Base-by-base conservation (phyloP, 2,113 vertebrate species). In the Tiliqua scincoides region DNA sequence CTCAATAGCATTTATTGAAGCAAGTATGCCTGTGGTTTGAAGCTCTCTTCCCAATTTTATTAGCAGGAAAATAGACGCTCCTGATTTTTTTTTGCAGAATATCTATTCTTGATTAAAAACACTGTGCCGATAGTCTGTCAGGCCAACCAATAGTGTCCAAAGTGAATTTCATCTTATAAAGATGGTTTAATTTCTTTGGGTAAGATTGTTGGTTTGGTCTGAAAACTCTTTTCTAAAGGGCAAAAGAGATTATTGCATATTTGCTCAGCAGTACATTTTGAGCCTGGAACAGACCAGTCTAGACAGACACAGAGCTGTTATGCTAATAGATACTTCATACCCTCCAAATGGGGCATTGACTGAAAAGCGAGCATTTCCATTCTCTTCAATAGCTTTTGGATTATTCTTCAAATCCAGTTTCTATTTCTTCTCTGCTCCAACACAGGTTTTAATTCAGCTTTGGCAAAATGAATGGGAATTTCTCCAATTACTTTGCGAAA, bases 371-470 rank as follows among this genome's bases (percentile, higher is more conserved):
- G 81, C 92, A 73, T 71, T 3, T 0, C 40, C 82, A 57, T 83
- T 88, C 82, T 87, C 32, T 87, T 83, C 87, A 91, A 68, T 90
- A 89, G 88, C 85, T 88, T 93, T 89, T 93, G 91, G 89, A 92
- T 91, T 77, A 91, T 73, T 84, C 80, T 67, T 89, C 93, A 84
- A 65, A 82, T 85, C 87, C 85, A 85, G 82, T 93, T 91, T 79
- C 78, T 78, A 40, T 30, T 88, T 15, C 65, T 68, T 86, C 87
- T 83, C 81, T 83, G 0, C 68, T 79, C 1, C 67, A 88, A 82
- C 73, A 52, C 75, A 86, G 85, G 85, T 85, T 82, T 74, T 2
- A n/a, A 84, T 71, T 90, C 78, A 15, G 48, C 12, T 48, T 79
- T 83, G 79, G 85, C 84, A 27, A 82, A 70, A 54, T 87, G 1